Evolutionary conservation across 2,113 vertebrate genomes (phyloP), one percentile per base, ranked within the genome.

Genomic region (Alethe castanea): DNA sequence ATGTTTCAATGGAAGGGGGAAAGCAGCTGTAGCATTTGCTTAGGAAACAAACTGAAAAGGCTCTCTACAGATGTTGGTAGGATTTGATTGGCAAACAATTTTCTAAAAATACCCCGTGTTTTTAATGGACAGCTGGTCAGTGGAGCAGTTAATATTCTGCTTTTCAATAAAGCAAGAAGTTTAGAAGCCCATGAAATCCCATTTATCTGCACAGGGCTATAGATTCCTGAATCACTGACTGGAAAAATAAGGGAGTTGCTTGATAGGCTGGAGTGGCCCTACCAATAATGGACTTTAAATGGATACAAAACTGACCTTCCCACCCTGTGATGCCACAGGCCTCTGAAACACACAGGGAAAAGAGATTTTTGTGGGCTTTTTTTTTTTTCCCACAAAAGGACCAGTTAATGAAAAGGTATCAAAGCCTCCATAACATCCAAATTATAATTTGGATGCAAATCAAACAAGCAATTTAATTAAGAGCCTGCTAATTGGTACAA

Each of bases 401-500:
- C 29, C 67, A 45, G 87, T 64, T 85, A 80, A 77, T 57, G 83
- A 94, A 93, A 91, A 95, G 94, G 81, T 82, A 95, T 92, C 94
- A 92, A 94, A 95, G 95, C 92, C 96, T 81, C 72, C 61, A 42
- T 50, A 94, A 93, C 60, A 88, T 28, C 61, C 90, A 81, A 82
- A 92, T 94, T 88, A 94, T 80, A 84, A 96, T 91, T 93, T 97
- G 97, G 97, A 97, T 90, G 95, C 94, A 92, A 97, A 97, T 95
- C 97, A 97, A 97, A 94, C 86, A 95, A 93, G 84, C 94, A 81
- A 88, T 89, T 97, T 97, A 97, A 98, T 97, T 94, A 97, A 96
- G 88, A 96, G 76, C 67, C 88, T 19, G 61, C 91, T 97, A 93
- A 97, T 95, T 86, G 88, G 90, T 81, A 85, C 86, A 87, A 92